A percentile compares a stretch with the other conserved stretches of the same genome.
phyloP scores from a whole-genome alignment of 2,797 vertebrate genomes.

The Schizothorax lantsangensis region DNA sequence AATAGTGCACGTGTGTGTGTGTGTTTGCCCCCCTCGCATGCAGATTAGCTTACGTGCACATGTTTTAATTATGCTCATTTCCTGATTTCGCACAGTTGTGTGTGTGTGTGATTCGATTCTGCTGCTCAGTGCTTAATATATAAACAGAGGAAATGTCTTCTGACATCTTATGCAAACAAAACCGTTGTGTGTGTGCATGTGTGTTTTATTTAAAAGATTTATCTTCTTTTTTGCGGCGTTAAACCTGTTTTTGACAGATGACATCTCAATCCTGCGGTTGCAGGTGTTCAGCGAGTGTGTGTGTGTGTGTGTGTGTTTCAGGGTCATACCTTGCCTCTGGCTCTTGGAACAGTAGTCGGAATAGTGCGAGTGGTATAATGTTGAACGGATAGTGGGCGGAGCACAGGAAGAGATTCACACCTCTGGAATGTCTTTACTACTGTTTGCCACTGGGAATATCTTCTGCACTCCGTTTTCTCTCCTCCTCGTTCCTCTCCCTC shows the following conservation, averaged over 20 bases:
- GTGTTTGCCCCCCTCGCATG: constrained; percentile 33
- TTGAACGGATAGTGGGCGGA: constrained; percentile 65
- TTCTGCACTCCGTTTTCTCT: constrained; percentile 60
- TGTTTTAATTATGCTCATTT: constrained; percentile 51
- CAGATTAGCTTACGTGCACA: constrained; percentile 40
- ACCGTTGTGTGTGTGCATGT: not conserved
- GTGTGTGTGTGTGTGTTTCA: constrained; percentile 56
- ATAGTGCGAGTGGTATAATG: constrained; percentile 52
- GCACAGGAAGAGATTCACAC: constrained; percentile 72
- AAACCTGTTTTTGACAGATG: constrained; percentile 70
- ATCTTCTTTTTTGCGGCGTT: constrained; percentile 1
- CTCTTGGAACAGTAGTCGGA: constrained; percentile 72
- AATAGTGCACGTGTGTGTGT: constrained; percentile 43
- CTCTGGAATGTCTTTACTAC: constrained; percentile 78
- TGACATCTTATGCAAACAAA: constrained; percentile 13
- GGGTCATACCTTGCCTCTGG: constrained; percentile 75
- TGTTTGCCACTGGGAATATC: constrained; percentile 76
- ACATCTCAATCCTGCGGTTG: constrained; percentile 80
- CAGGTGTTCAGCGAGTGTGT: constrained; percentile 54
- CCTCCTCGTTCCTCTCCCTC: constrained; percentile 62
- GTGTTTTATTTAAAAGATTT: constrained; percentile 21
- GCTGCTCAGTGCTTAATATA: not conserved
- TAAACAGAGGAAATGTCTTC: constrained; percentile 21
- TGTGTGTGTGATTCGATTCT: constrained; percentile 23
- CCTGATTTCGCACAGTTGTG: constrained; percentile 42